phyloP scores from a whole-genome alignment of 30 jellyfish, hydroid and myxozoan species.

The Clytia hemisphaerica region DNA sequence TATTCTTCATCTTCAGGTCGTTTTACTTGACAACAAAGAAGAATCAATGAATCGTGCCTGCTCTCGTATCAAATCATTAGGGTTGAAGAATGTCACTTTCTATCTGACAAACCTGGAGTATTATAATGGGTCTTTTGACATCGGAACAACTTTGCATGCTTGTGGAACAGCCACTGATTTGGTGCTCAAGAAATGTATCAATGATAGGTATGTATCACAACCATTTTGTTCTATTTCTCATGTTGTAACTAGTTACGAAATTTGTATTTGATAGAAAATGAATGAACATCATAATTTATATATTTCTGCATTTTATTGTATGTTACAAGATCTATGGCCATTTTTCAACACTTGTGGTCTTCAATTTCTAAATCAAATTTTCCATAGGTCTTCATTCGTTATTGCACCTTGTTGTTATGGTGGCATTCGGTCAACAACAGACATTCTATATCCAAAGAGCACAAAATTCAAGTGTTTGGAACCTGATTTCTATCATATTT shows the following conservation, averaged over 20 bases:
- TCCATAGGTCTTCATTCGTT: slow-evolving; percentile 72
- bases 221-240: not conserved
- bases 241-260: not conserved
- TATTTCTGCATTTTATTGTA: too few relatives aligned
- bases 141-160: slow-evolving; percentile 86
- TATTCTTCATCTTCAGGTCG: slow-evolving; percentile 41
- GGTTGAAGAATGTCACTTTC: slow-evolving; percentile 40
- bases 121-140: slow-evolving; percentile 52
- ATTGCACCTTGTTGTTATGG: slow-evolving; percentile 95
- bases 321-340: too few relatives aligned
- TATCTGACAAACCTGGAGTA: slow-evolving; percentile 59
- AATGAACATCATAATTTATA: too few relatives aligned
- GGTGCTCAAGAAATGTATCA: slow-evolving; percentile 52
- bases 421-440: slow-evolving; percentile 42
- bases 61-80: slow-evolving; percentile 29
- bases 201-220: slow-evolving; percentile 43
- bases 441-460: slow-evolving; percentile 74
- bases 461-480: slow-evolving; percentile 11
- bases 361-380: too few relatives aligned
- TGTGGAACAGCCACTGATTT: slow-evolving; percentile 92
- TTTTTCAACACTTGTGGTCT: too few relatives aligned
- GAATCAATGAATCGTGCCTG: slow-evolving; percentile 67
- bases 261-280: not conserved
- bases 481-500: slow-evolving; percentile 31
- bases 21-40: slow-evolving; percentile 78